Percentiles rank a stretch among this genome's conserved stretches.
phyloP scores from a whole-genome alignment of 2,113 vertebrate species.

The Tragelaphus strepsiceros region DNA sequence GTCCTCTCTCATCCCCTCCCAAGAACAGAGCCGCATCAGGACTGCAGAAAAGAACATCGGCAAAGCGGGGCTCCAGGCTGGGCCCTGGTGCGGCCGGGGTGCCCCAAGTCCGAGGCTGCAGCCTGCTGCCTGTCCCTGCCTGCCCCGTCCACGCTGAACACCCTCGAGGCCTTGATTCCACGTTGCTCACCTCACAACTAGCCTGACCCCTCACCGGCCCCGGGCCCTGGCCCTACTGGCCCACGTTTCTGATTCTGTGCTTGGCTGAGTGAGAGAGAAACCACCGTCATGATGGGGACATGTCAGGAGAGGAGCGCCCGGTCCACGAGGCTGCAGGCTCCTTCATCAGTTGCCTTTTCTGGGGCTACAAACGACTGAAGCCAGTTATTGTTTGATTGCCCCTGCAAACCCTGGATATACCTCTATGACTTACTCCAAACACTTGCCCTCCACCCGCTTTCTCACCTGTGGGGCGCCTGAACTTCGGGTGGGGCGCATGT shows the following conservation, averaged over 20 bases:
- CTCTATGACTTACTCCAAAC: background rate
- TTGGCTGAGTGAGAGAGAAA: background rate
- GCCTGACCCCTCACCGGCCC: background rate
- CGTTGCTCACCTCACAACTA: background rate
- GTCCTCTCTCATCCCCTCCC: background rate
- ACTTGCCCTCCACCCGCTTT: background rate
- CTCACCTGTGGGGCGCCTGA: background rate
- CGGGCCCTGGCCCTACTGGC: background rate
- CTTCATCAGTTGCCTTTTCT: background rate
- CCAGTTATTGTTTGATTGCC: background rate
- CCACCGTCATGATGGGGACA: accelerated
- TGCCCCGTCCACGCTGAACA: background rate
- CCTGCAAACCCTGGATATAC: background rate
- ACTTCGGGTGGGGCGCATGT: background rate
- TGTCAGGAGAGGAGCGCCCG: background rate
- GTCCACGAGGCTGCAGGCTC: background rate
- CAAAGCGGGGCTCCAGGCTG: background rate
- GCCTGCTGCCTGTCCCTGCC: background rate
- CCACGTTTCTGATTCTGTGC: background rate
- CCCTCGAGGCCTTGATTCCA: background rate
- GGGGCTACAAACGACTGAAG: background rate
- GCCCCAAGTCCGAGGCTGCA: background rate
- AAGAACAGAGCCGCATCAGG: background rate
- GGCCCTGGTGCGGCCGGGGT: background rate
- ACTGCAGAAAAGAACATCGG: background rate